Base-by-base conservation (phyloP, 1,140 invertebrate genomes). In the Caerostris extrusa region DNA sequence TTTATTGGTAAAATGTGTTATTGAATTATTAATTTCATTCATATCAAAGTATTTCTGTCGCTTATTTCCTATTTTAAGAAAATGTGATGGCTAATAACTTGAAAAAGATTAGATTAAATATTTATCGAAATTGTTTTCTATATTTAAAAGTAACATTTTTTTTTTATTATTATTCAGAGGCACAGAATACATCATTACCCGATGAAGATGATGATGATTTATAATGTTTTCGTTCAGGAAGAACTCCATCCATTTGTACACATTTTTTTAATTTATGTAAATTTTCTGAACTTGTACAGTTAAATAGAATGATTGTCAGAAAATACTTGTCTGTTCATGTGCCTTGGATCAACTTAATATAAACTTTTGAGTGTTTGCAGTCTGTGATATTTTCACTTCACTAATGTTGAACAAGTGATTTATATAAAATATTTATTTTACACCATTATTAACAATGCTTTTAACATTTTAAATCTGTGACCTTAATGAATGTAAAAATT, bases 201-300 rank as follows among this genome's bases (percentile, higher is more conserved):
- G 98, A 96, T 93, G 96, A 99, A 95, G 98, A 99, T 95, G 98
- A 99, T 96, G 98, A 99, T 97, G 98, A 99, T 96, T 97, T 99
- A 96, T 99, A 98, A 81, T 17, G 19, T 64, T 53, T 57, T 57
- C 1, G 55, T 57, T 58, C 14, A 83, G 57, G 34, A 34, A 34
- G 34, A 53, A 83, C 82, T 83, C 82, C 82, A 83, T 83, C 82
- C 82, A 57, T 83, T 83, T 83, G 82, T 83, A 83, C 19, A 83
- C 82, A 83, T 55, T 55, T 83, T 83, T 83, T 83, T 64, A 64
- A 83, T 83, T 83, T 83, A 83, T 83, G 82, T 83, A 83, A 83
- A 83, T 90, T 90, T 90, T 71, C 10, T 55, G 87, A 90, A 82
- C 56, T 81, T 91, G 89, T 91, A 91, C 89, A 91, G 89, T 91